Conservation (phyloP, 1,140 invertebrate species). For the Drosophila gunungcola region DNA sequence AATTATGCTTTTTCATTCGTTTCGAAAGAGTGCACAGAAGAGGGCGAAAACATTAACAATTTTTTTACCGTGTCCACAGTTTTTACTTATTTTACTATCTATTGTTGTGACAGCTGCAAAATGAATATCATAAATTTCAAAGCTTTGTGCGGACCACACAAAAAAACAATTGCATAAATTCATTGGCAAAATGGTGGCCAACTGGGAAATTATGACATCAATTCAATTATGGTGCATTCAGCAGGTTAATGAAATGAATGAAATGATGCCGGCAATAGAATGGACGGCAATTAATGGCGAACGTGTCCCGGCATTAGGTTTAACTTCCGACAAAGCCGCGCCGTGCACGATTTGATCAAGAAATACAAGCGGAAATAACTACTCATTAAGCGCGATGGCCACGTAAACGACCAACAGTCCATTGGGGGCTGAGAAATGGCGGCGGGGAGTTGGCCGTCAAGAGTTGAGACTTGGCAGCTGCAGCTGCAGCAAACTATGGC, state of each 20-base stretch:
- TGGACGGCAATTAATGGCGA: conserved; percentile 67
- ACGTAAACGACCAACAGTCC: conserved; percentile 67
- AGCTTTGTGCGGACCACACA: not conserved
- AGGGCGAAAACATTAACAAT: conserved; percentile 24
- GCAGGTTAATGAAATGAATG: conserved; percentile 72
- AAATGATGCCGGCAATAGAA: conserved; percentile 51
- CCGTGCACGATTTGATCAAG: conserved; percentile 76
- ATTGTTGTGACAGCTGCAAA: conserved; percentile 60
- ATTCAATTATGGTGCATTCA: conserved; percentile 65
- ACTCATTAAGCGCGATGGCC: conserved; percentile 79
- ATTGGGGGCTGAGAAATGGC: conserved; percentile 23
- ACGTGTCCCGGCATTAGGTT: conserved; percentile 53
- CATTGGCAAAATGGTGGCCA: conserved; percentile 20
- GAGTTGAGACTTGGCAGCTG: conserved; percentile 37
- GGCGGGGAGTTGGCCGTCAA: not conserved
- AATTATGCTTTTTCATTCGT: conserved; percentile 63
- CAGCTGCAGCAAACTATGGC: conserved; percentile 50
- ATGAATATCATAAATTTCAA: conserved; percentile 56
- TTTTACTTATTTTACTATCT: conserved; percentile 52
- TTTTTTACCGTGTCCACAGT: conserved; percentile 11
- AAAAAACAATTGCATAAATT: conserved; percentile 13
- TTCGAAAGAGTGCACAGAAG: conserved; percentile 18
- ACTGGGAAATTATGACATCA: conserved; percentile 57
- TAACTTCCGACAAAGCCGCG: conserved; percentile 52
- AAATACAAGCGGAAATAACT: conserved; percentile 81